phyloP scores from a whole-genome alignment of 2,888 invertebrate species.

The Synanthedon andrenaeformis region DNA sequence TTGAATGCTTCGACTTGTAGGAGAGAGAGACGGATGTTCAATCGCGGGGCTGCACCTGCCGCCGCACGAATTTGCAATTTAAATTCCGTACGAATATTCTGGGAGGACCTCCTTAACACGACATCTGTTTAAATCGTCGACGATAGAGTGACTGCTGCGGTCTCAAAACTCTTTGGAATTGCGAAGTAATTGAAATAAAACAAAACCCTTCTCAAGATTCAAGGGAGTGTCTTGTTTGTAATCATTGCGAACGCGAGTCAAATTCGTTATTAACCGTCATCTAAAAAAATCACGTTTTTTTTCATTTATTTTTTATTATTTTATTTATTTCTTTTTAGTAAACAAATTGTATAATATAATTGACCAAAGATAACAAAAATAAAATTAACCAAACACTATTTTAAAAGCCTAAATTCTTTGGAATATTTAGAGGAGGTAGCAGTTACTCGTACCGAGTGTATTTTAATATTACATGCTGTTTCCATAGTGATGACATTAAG shows the following conservation, averaged over 20 bases:
- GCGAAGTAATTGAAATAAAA: conserved; percentile 65
- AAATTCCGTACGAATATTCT: conserved; percentile 66
- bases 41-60: conserved; percentile 63
- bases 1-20: conserved; percentile 25
- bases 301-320: no score
- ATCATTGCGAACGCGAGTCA: neutral
- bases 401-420: no score
- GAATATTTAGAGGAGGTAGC: no score
- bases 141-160: conserved; percentile 62
- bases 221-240: conserved; percentile 21
- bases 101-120: conserved; percentile 70
- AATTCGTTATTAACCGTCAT: no score
- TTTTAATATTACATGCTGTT: no score
- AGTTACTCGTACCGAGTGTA: no score
- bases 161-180: conserved; percentile 56
- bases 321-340: no score
- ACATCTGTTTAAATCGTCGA: conserved; percentile 69
- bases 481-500: no score
- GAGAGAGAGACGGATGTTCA: conserved; percentile 42
- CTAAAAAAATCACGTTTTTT: no score
- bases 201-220: conserved; percentile 47
- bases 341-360: no score
- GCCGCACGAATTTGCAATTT: conserved; percentile 69
- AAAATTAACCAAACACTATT: no score
- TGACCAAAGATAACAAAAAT: no score